phyloP scores from a whole-genome alignment of 2,113 vertebrate species.

The Nothoprocta pentlandii region DNA sequence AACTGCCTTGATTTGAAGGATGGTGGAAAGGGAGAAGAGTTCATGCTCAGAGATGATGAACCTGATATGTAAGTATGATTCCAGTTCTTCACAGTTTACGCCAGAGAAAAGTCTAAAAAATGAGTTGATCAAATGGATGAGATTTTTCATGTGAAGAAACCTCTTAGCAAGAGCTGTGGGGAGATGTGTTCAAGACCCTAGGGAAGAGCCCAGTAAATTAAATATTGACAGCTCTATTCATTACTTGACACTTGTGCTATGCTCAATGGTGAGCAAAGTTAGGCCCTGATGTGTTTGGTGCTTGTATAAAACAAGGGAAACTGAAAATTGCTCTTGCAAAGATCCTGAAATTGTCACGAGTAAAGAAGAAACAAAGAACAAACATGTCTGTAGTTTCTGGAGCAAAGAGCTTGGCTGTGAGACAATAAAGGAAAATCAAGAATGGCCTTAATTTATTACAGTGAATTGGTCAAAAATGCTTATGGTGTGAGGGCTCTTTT shows the following conservation, averaged over 20 bases:
- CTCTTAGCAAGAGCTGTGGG: neutral
- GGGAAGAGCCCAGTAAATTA: conserved; percentile 4
- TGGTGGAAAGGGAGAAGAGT: conserved; percentile 9
- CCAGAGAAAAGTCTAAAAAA: conserved; percentile 36
- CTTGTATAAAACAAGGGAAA: neutral
- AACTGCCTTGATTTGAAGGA: neutral
- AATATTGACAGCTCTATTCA: conserved; percentile 32
- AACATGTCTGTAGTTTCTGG: neutral
- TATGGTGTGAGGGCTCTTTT: neutral
- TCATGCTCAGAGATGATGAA: neutral
- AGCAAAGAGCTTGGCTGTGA: neutral
- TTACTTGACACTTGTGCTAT: neutral
- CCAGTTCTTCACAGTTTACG: conserved; percentile 2
- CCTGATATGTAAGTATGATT: neutral
- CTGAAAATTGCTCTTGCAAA: neutral
- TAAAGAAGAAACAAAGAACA: neutral
- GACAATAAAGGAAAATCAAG: neutral
- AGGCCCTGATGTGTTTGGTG: neutral
- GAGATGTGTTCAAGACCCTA: neutral
- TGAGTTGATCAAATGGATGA: neutral
- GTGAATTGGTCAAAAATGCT: neutral
- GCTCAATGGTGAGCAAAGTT: conserved; percentile 3
- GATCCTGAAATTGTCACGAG: neutral
- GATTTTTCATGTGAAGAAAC: neutral
- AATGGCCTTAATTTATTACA: neutral